Base-by-base conservation (phyloP, 2,797 vertebrate species). In the Tangara arthus region DNA sequence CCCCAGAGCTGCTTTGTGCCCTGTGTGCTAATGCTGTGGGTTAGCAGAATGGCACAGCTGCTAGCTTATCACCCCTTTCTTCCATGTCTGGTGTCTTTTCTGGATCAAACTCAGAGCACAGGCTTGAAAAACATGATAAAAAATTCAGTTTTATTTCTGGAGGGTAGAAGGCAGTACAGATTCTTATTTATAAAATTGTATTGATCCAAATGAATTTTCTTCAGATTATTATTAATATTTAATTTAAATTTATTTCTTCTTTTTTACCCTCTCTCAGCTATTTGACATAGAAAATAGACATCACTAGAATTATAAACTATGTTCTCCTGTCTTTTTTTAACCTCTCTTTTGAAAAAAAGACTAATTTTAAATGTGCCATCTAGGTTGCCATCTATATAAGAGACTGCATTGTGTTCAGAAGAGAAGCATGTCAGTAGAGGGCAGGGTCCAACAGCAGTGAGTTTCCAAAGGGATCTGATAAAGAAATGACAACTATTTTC, bases 371-470 rank as follows among this genome's bases (percentile, higher is more conserved):
- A 56, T 75, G n/a, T 90, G 63, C 79, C 57, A 22, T 85, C 84
- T 85, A 53, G 30, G 68, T 64, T 94, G 65, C 65, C 71, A 22
- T 69, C 34, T 83, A 0, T 81, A 20, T 65, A 82, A 70, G 72
- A 91, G 87, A 30, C 57, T 69, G 76, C 76, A 75, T 81, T 94
- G 85, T 94, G 80, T 44, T 96, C 90, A 65, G 35, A 69, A 46
- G 61, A 93, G 81, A 94, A 93, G 30, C 35, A 8, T 70, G 94
- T 96, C 96, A 91, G 94, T 60, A 95, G 96, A 96, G 96, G 96
- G 93, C 94, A 96, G 89, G 87, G 77, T 94, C 90, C 70, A 91
- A 82, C 89, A 86, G 75, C 11, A 86, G 72, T 55, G 50, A 94
- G 70, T 76, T 94, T 94, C 61, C 80, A 91, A 78, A 90, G 52